Percentiles rank a stretch among this genome's conserved stretches.
Evolutionary conservation across 2,888 invertebrate species (phyloP).

Genomic region (Cecidostiba fungosa): DNA sequence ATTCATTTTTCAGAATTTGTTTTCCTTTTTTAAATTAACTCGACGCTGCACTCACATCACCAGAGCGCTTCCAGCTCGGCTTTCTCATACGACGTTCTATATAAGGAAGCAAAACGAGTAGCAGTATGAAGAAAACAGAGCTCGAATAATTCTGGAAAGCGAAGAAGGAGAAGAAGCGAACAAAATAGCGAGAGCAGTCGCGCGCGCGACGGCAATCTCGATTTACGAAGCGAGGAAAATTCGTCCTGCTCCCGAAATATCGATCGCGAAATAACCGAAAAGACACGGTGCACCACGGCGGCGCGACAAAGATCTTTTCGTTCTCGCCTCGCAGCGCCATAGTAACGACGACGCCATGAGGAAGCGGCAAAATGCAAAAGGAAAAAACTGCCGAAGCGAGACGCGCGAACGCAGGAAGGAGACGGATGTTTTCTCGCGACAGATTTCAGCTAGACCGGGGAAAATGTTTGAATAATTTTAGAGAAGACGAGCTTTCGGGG

Average conservation of each 20-base stretch:
- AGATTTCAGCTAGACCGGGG: not conserved
- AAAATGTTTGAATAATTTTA: conserved; percentile 12
- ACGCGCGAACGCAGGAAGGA: conserved; percentile 2
- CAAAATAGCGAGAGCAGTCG: not conserved
- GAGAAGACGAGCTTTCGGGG: not conserved
- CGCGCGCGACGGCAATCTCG: conserved; percentile 49
- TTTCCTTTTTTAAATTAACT: conserved; percentile 61
- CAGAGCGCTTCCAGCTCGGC: conserved; percentile 58
- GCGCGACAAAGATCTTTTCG: conserved; percentile 43
- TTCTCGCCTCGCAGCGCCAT: not conserved
- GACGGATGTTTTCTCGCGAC: conserved; percentile 8
- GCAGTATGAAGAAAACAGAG: not conserved
- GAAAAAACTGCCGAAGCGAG: not conserved
- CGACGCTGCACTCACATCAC: conserved; percentile 27
- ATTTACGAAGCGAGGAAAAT: conserved; percentile 64
- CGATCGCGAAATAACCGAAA: conserved; percentile 44
- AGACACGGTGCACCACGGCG: conserved; percentile 19
- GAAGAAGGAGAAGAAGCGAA: not conserved
- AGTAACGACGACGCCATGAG: conserved; percentile 2
- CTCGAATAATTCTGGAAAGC: not conserved
- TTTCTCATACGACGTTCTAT: not conserved
- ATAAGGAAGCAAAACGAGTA: not conserved
- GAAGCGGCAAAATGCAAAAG: conserved; percentile 24
- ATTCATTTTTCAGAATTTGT: conserved; percentile 15
- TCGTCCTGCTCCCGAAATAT: conserved; percentile 35